Evolutionary conservation across 92 coral and sea anemone species (phyloP).

Genomic region (Virgularia gustaviana): DNA sequence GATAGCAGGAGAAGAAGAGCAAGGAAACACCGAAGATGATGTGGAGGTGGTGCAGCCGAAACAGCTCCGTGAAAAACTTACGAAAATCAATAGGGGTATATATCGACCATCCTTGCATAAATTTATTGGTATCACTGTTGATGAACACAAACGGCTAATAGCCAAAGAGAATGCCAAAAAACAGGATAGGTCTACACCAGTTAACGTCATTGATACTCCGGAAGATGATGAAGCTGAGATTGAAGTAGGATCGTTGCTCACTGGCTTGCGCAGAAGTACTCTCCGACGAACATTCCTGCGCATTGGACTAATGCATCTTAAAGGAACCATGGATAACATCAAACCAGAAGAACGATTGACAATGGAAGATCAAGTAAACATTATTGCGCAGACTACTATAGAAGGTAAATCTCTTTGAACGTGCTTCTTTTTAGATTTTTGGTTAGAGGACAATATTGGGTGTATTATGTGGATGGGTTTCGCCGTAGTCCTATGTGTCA

Average conservation of each 20-base stretch:
- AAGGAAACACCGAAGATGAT: neutral
- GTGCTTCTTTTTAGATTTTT: too few species aligned
- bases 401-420: too few species aligned
- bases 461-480: too few species aligned
- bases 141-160: conserved; percentile 10
- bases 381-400: conserved; percentile 30
- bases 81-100: conserved; percentile 4
- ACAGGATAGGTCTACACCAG: neutral
- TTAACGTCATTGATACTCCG: neutral
- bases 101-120: conserved; percentile 24
- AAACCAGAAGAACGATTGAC: conserved; percentile 30
- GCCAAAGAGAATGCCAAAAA: neutral
- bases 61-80: too few species aligned
- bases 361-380: conserved; percentile 38
- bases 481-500: too few species aligned
- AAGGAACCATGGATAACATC: conserved; percentile 21
- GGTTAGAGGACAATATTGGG: too few species aligned
- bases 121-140: conserved; percentile 6
- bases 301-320: conserved; percentile 34
- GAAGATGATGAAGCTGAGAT: conserved; percentile 17
- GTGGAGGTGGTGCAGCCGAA: neutral
- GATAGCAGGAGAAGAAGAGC: neutral
- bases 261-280: conserved; percentile 3
- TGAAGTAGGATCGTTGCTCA: conserved; percentile 14
- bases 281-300: conserved; percentile 16